Evolutionary conservation across 2,797 vertebrate genomes (phyloP).

Genomic region (Rallus crepitans): DNA sequence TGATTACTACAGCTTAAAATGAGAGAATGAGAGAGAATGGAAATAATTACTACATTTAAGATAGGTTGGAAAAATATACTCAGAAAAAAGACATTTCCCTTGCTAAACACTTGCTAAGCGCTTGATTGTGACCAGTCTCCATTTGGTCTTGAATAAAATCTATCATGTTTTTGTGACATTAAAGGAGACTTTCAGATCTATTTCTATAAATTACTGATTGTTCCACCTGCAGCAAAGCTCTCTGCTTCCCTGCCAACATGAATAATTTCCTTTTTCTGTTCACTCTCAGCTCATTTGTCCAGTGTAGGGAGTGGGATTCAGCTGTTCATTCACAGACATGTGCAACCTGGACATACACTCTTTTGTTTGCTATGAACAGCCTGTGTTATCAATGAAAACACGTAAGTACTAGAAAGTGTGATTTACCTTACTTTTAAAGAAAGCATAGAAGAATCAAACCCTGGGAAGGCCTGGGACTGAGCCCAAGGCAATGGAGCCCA

Average conservation of each 20-base stretch:
- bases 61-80: not conserved
- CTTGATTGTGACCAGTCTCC: not conserved
- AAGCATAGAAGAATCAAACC: not conserved
- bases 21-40: not conserved
- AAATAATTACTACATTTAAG: not conserved
- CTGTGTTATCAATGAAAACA: not conserved
- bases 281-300: not conserved
- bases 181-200: not conserved
- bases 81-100: not conserved
- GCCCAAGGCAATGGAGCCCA: not conserved
- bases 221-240: not conserved
- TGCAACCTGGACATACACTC: not conserved
- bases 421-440: not conserved
- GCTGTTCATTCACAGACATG: not conserved
- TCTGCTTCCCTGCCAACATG: not conserved
- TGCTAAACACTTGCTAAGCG: not conserved
- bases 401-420: not conserved
- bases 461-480: not conserved
- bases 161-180: not conserved
- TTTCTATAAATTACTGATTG: not conserved
- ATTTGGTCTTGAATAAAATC: not conserved
- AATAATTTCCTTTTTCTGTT: not conserved
- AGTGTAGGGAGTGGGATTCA: not conserved
- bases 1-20: not conserved
- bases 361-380: rapidly evolving